Percentiles rank a stretch among this genome's conserved stretches.
These are phyloP conservation scores for Catostomus latipinnis DNA, from an alignment of 2,797 vertebrate genomes.

Conservation along the genomic window DNA sequence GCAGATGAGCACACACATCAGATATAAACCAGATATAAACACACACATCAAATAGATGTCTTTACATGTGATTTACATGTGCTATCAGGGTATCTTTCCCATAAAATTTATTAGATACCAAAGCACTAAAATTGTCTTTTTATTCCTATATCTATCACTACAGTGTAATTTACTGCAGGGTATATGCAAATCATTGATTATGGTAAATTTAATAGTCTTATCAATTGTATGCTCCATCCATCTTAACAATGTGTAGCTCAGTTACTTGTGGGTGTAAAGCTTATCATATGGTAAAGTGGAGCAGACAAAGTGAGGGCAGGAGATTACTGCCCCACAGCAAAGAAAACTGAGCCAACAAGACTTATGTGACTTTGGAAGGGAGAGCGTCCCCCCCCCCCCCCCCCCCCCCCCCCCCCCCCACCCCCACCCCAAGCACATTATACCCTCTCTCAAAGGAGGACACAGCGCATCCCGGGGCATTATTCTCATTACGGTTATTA, in stretches of 20 bases:
- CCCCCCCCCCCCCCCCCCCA: slow-evolving; percentile 70
- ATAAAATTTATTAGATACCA: not conserved
- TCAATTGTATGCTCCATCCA: slow-evolving; percentile 47
- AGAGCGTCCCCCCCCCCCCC: slow-evolving; percentile 67
- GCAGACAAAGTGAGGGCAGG: slow-evolving; percentile 36
- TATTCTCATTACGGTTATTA: slow-evolving; percentile 87
- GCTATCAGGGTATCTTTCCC: not conserved
- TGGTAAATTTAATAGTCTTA: slow-evolving; percentile 33
- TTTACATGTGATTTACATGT: too few relatives aligned
- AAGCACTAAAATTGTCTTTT: not conserved
- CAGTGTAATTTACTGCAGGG: not conserved
- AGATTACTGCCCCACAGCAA: slow-evolving; percentile 61
- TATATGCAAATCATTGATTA: slow-evolving; percentile 16
- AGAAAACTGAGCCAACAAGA: slow-evolving; percentile 61
- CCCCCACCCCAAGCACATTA: slow-evolving; percentile 70
- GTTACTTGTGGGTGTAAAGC: slow-evolving; percentile 43
- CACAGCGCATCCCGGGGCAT: slow-evolving; percentile 74
- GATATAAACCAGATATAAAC: too few relatives aligned
- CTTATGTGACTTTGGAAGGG: slow-evolving; percentile 78
- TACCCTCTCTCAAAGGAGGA: slow-evolving; percentile 66
- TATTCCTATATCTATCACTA: slow-evolving; percentile 1
- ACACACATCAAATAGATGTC: too few relatives aligned
- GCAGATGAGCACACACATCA: too few relatives aligned
- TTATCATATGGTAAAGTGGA: slow-evolving; percentile 32
- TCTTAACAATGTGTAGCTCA: slow-evolving; percentile 31